A percentile compares a stretch with the other conserved stretches of the same genome.
Conservation (phyloP, 1,140 invertebrate genomes). For the Myzus persicae region DNA sequence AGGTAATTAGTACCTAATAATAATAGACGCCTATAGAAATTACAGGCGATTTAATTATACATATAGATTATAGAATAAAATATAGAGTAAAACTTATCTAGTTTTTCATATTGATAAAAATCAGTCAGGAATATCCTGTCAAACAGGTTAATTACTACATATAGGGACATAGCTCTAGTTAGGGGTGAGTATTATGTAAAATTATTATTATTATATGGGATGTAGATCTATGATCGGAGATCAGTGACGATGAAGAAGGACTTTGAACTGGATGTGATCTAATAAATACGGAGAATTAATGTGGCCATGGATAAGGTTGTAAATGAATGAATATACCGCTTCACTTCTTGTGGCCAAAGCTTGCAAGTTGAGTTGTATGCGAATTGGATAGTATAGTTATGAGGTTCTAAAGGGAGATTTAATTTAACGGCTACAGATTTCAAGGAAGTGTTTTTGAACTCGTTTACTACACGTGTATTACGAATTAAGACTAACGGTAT, state of each 20-base stretch:
- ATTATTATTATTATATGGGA: neutral
- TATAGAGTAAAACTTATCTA: neutral
- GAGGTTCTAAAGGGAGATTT: neutral
- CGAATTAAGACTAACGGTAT: neutral
- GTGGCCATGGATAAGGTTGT: neutral
- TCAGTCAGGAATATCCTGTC: neutral
- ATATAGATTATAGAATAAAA: neutral
- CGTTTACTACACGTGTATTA: neutral
- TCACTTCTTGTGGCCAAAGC: neutral
- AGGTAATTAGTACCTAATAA: too few species aligned
- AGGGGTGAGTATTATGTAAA: neutral
- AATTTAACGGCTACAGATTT: neutral
- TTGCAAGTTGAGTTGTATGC: neutral
- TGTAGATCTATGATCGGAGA: neutral
- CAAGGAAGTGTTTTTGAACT: neutral
- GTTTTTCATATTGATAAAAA: neutral
- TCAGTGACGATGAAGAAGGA: neutral
- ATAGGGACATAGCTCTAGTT: neutral
- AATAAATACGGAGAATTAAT: neutral
- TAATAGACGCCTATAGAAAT: too few species aligned
- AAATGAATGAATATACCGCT: neutral
- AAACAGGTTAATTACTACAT: neutral
- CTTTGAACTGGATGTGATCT: neutral
- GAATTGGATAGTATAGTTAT: neutral
- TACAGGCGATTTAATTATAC: neutral